A percentile compares a stretch with the other conserved stretches of the same genome.
Conservation (phyloP, 2,113 vertebrate genomes). For the Malaclemys terrapin region DNA sequence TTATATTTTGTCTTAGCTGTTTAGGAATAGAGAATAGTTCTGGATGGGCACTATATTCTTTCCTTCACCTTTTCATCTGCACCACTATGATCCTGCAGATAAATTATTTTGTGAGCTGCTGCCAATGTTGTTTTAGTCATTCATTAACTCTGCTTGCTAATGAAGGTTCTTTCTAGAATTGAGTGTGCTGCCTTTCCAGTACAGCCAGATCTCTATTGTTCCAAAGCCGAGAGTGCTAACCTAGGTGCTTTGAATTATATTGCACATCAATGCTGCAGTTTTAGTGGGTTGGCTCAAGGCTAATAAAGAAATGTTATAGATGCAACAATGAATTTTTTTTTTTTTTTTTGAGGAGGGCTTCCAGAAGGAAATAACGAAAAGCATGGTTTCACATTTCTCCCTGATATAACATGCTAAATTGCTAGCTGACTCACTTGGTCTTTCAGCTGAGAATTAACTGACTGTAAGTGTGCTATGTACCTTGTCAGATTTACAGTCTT, state of each 20-base stretch:
- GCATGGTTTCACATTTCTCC: not conserved
- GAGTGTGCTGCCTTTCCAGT: not conserved
- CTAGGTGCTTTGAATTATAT: constrained; percentile 20
- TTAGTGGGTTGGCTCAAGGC: constrained; percentile 1
- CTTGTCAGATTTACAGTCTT: constrained; percentile 20
- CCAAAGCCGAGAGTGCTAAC: constrained; percentile 15
- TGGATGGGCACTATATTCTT: not conserved
- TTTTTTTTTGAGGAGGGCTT: not conserved
- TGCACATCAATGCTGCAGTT: constrained; percentile 14
- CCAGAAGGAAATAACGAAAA: not conserved
- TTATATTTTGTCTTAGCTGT: constrained; percentile 25
- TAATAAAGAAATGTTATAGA: not conserved
- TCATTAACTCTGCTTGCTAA: constrained; percentile 29
- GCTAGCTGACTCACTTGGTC: not conserved
- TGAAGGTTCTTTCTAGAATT: constrained; percentile 32
- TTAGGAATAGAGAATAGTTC: not conserved
- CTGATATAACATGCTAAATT: constrained; percentile 10
- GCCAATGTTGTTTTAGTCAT: not conserved
- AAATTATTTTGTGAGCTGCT: not conserved
- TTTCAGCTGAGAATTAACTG: not conserved
- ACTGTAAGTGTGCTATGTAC: not conserved
- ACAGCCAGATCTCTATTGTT: not conserved
- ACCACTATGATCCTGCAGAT: not conserved
- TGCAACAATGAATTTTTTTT: constrained; percentile 3
- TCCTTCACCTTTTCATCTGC: constrained; percentile 1